Conservation (phyloP, 2,113 vertebrate genomes). For the Malurus alboscapulatus region DNA sequence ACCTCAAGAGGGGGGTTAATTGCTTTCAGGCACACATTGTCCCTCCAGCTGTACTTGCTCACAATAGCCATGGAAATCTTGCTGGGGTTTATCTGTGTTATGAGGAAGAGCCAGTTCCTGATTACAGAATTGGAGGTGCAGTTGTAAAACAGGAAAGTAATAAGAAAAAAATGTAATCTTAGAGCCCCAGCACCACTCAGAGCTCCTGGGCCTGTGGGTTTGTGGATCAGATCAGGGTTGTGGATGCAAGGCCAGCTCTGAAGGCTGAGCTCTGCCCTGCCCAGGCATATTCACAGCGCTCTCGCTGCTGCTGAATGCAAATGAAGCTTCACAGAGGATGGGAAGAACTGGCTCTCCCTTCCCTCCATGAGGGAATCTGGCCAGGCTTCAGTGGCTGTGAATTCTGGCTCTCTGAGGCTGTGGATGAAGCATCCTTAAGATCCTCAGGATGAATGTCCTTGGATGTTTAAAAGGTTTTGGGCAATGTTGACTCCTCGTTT, state of each 20-base stretch:
- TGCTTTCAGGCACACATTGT: not conserved
- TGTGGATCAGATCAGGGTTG: not conserved
- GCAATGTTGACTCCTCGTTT: not conserved
- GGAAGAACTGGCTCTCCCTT: not conserved
- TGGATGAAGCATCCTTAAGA: not conserved
- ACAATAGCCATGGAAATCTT: not conserved
- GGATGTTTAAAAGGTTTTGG: not conserved
- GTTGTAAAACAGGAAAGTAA: not conserved
- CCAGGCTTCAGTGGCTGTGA: not conserved
- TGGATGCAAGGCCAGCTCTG: not conserved
- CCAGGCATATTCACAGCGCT: not conserved
- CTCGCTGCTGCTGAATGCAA: not conserved
- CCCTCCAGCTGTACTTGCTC: not conserved
- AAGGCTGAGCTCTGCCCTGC: not conserved
- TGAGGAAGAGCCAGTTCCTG: not conserved
- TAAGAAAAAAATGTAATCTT: not conserved
- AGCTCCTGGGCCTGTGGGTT: not conserved
- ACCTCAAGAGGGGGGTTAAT: not conserved
- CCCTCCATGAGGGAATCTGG: not conserved
- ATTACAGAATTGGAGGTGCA: not conserved
- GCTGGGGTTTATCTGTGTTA: not conserved
- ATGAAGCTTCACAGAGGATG: not conserved
- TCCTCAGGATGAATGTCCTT: not conserved
- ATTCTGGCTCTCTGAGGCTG: not conserved
- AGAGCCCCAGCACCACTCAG: not conserved